Evolutionary conservation across 2,888 invertebrate species (phyloP), one percentile per base, ranked within the genome.

Genomic region (Phragmatobia fuliginosa): DNA sequence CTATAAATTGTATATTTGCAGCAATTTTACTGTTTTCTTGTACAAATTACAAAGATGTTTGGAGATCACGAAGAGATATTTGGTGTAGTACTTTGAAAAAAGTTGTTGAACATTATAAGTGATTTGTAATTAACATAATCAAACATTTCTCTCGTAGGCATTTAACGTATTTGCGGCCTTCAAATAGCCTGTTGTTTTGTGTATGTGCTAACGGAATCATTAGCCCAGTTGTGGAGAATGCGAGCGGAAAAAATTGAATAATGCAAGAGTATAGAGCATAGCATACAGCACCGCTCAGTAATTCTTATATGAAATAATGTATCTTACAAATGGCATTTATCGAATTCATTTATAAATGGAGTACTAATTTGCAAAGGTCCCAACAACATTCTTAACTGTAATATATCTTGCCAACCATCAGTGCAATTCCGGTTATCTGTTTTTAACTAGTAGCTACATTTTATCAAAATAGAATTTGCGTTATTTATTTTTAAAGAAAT

Each of bases 191-290:
- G 83, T 83, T 92, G 92, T 93, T 93, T 92, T 91, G 91, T 93
- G 90, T 90, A 92, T 91, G 91, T 87, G 90, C 89, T 94, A 94
- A 94, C 94, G 94, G 93, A 91, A 92, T 93, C 93, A 92, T 91
- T 93, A 94, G 91, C 93, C 94, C 87, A 93, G 89, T 91, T 94
- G 88, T 79, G 77, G 84, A 84, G 88, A 91, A 90, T 86, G 87
- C 90, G 90, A 88, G 90, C 90, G 90, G 89, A 93, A 93, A 92
- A 93, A 92, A 88, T 85, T 91, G 92, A 91, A 93, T 93, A 90
- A 92, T 92, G 88, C 85, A 88, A 84, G 80, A 85, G 83, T 80
- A 76, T 68, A 80, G 84, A 79, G 78, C 81, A 79, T 76, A 25
- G 81, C 83, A 84, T 81, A 78, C 78, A 83, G 74, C 82, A 82